These are phyloP conservation scores for Huso huso DNA, from an alignment of 2,797 vertebrate genomes.

Conservation along the genomic window DNA sequence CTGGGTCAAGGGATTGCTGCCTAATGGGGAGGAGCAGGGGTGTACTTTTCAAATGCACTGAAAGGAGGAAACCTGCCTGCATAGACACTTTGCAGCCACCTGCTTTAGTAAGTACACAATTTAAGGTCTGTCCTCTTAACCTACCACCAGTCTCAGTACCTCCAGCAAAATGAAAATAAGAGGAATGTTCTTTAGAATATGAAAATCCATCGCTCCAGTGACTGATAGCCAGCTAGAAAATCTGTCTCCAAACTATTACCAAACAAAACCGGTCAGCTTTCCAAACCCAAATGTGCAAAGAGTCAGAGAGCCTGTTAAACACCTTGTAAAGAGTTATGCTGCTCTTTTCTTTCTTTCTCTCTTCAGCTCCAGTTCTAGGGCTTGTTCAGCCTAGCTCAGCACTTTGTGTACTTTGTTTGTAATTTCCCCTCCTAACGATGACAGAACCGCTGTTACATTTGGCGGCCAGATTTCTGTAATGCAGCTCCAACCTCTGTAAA, in stretches of 20 bases:
- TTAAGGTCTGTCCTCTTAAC: too few species aligned
- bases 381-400: constrained; percentile 44
- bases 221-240: constrained; percentile 57
- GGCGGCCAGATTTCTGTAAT: constrained; percentile 52
- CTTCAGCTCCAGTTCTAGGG: constrained; percentile 25
- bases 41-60: too few species aligned
- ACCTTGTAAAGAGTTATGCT: constrained; percentile 43
- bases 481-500: neutral
- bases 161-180: too few species aligned
- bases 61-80: too few species aligned
- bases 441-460: constrained; percentile 53
- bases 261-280: constrained; percentile 58
- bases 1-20: too few species aligned
- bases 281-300: constrained; percentile 41
- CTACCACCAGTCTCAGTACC: too few species aligned
- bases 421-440: constrained; percentile 28
- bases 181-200: constrained; percentile 37
- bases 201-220: constrained; percentile 49
- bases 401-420: constrained; percentile 28
- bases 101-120: too few species aligned
- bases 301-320: constrained; percentile 46
- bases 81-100: too few species aligned
- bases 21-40: too few species aligned
- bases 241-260: constrained; percentile 59
- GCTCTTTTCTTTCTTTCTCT: neutral